phyloP scores from a whole-genome alignment of 1,140 invertebrate genomes.

The Megathymus violae region DNA sequence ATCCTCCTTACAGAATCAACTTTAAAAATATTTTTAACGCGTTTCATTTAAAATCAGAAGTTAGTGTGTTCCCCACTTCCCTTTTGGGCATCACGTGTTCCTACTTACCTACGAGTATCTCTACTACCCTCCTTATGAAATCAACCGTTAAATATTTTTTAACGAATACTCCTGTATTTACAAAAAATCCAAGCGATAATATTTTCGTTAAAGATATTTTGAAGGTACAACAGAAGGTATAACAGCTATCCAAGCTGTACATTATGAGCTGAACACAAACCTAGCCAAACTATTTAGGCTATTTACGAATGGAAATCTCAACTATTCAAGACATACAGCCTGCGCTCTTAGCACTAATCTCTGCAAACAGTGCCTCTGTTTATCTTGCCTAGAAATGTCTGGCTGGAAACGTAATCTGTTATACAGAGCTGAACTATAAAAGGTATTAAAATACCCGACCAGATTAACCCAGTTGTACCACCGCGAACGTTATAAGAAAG shows the following conservation, averaged over 20 bases:
- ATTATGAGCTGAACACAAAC: not conserved
- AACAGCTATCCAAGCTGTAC: not conserved
- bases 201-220: no score
- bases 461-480: slow-evolving; percentile 23
- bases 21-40: no score
- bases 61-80: no score
- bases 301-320: slow-evolving; percentile 60
- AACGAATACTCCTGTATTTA: no score
- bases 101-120: no score
- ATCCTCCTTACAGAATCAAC: no score
- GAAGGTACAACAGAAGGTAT: no score
- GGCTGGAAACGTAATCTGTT: slow-evolving; percentile 63
- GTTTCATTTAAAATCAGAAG: no score
- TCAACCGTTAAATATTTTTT: no score
- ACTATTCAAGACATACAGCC: slow-evolving; percentile 57
- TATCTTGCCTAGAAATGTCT: slow-evolving; percentile 72
- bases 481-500: not conserved
- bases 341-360: slow-evolving; percentile 66
- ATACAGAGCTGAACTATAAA: slow-evolving; percentile 59
- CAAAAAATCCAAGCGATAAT: no score
- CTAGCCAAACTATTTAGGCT: slow-evolving; percentile 43
- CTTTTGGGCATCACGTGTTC: no score
- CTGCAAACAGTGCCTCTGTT: slow-evolving; percentile 63
- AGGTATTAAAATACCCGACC: slow-evolving; percentile 54
- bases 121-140: no score